Evolutionary conservation across 2,113 vertebrate species (phyloP), one percentile per base, ranked within the genome.

Genomic region (Talpa occidentalis): DNA sequence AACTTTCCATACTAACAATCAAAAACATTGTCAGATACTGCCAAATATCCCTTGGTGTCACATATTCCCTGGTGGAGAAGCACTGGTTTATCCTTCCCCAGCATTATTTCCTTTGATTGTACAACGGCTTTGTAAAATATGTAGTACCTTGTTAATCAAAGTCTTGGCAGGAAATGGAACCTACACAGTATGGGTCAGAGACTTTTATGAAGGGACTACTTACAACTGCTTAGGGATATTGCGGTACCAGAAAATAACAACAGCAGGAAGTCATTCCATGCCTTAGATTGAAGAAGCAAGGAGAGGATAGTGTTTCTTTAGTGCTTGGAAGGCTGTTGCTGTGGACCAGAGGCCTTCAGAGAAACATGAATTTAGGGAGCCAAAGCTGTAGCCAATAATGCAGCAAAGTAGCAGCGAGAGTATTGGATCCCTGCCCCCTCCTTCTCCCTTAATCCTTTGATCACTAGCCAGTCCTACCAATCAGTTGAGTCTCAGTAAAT

Each of bases 51-150:
- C 8, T 40, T 19, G 6, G 19, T 11, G 14, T 26, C 70, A 66
- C 59, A 59, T 83, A 52, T 52, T 94, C 28, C 44, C 44, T 32
- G 35, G 11, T 14, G 72, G 80, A 81, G 60, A 94, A 62, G 17
- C 35, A 70, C 6, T 49, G 32, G 5, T 74, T 94, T 85, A 24
- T 59, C 54, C n/a, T 91, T n/a, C 52, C 28, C 5, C 28, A 35
- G 49, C 26, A 74, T 40, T 62, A 30, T 88, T 95, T 66, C 44
- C 35, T 69, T 87, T 89, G 56, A 79, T 74, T 93, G 30, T 19
- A 49, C 3, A 37, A 17, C 59, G 86, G 74, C 14, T 76, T 92
- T 86, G 6, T 21, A 89, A 66, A 26, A 49, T 54, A 35, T 49
- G 37, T 54, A 78, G 28, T 14, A 72, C 76, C 74, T 10, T 44